Conservation (phyloP, 1,140 invertebrate species). For the Pararge aegeria region DNA sequence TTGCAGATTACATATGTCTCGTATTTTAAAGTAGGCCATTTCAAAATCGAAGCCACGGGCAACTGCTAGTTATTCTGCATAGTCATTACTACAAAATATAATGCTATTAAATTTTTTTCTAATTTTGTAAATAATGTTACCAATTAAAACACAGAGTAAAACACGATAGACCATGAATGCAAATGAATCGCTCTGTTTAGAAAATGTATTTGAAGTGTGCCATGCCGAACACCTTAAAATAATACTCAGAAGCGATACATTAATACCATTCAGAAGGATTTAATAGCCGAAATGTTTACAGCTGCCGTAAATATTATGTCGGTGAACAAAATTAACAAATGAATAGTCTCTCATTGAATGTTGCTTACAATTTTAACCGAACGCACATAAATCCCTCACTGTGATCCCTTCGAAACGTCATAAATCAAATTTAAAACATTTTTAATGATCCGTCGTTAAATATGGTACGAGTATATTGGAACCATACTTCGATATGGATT, state of each 20-base stretch:
- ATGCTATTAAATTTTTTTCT: too few species aligned
- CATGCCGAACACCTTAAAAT: constrained; percentile 8
- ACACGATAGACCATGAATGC: too few species aligned
- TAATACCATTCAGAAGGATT: constrained; percentile 39
- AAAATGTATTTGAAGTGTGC: constrained; percentile 3
- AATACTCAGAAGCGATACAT: constrained; percentile 36
- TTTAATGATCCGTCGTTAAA: constrained; percentile 72
- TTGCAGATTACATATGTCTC: too few species aligned
- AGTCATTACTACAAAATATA: too few species aligned
- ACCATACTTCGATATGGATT: constrained; percentile 40
- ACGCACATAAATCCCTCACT: constrained; percentile 36
- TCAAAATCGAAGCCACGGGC: too few species aligned
- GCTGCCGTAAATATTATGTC: constrained; percentile 62
- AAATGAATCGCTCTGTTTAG: too few species aligned
- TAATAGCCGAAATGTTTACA: constrained; percentile 61
- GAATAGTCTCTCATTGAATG: constrained; percentile 61
- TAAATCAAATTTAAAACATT: constrained; percentile 73
- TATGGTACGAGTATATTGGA: constrained; percentile 43
- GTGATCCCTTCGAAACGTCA: constrained; percentile 46
- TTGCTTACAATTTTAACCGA: constrained; percentile 50
- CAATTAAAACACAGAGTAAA: too few species aligned
- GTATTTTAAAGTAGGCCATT: too few species aligned
- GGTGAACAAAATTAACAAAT: constrained; percentile 71
- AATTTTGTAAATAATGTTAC: too few species aligned
- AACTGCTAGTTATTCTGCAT: too few species aligned